phyloP scores from a whole-genome alignment of 2,888 invertebrate species.

The Nomada ruficornis region DNA sequence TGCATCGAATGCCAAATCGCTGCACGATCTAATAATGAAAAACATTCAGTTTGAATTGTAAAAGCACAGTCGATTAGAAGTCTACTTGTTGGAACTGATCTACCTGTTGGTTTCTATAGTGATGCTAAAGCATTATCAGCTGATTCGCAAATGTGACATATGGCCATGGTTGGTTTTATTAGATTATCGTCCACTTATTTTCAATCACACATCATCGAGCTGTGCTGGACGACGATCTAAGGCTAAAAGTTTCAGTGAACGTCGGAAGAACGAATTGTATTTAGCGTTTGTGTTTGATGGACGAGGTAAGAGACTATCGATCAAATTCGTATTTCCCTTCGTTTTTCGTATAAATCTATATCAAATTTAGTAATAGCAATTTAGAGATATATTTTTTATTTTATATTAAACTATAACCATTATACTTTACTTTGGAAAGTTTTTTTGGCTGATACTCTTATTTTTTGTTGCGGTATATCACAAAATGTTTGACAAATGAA shows the following conservation, averaged over 20 bases:
- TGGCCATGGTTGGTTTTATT: slow-evolving; percentile 78
- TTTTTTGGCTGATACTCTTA: too few species aligned
- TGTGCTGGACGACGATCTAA: slow-evolving; percentile 8
- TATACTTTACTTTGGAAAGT: too few species aligned
- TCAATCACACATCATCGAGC: slow-evolving; percentile 45
- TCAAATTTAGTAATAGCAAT: too few species aligned
- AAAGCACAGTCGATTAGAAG: neutral
- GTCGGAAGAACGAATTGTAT: neutral
- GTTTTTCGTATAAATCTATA: too few species aligned
- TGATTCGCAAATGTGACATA: slow-evolving; percentile 80
- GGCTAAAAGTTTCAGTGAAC: slow-evolving; percentile 17
- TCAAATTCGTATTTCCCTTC: neutral
- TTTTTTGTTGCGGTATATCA: too few species aligned
- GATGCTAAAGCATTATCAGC: slow-evolving; percentile 78
- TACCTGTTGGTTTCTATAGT: slow-evolving; percentile 75
- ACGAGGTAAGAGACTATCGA: slow-evolving; percentile 17
- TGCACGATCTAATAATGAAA: slow-evolving; percentile 66
- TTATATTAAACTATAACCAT: too few species aligned
- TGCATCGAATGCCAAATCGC: slow-evolving; percentile 70
- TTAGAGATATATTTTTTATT: too few species aligned
- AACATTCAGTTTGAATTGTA: slow-evolving; percentile 6
- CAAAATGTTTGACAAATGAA: too few species aligned
- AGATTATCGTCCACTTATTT: slow-evolving; percentile 78
- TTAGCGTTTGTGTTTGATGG: neutral
- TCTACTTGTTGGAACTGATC: slow-evolving; percentile 8